phyloP scores from a whole-genome alignment of 2,113 vertebrate genomes.

The Ursus arctos region DNA sequence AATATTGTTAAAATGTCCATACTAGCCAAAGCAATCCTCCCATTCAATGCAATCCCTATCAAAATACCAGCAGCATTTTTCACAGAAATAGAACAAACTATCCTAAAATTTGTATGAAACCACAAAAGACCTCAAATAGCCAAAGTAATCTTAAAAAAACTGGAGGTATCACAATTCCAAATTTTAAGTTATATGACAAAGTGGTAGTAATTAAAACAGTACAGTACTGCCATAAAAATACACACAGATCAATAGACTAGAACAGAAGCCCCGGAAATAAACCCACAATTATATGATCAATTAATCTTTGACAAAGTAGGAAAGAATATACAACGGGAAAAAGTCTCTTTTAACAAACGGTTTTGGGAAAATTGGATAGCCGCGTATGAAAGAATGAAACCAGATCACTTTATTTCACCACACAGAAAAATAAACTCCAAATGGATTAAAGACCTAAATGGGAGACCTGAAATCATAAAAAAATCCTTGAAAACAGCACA shows the following conservation, averaged over 20 bases:
- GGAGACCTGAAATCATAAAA: not conserved
- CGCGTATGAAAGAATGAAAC: not conserved
- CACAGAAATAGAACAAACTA: not conserved
- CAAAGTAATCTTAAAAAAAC: not conserved
- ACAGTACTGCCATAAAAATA: not conserved
- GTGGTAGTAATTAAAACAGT: not conserved
- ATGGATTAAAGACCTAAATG: not conserved
- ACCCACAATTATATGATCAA: not conserved
- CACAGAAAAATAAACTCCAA: not conserved
- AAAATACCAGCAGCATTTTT: not conserved
- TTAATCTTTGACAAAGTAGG: not conserved
- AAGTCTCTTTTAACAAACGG: not conserved
- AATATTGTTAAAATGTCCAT: not conserved
- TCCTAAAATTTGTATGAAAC: not conserved
- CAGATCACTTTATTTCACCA: not conserved
- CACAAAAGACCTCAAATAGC: not conserved
- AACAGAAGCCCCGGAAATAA: not conserved
- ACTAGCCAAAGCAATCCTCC: not conserved
- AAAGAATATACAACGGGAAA: not conserved
- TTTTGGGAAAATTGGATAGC: not conserved
- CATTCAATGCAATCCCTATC: not conserved
- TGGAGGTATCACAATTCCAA: not conserved
- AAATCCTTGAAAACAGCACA: not conserved
- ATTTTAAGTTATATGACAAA: not conserved
- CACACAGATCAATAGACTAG: not conserved